These are phyloP conservation scores for Centropristis striata DNA, from an alignment of 2,113 vertebrate species.

Conservation along the genomic window DNA sequence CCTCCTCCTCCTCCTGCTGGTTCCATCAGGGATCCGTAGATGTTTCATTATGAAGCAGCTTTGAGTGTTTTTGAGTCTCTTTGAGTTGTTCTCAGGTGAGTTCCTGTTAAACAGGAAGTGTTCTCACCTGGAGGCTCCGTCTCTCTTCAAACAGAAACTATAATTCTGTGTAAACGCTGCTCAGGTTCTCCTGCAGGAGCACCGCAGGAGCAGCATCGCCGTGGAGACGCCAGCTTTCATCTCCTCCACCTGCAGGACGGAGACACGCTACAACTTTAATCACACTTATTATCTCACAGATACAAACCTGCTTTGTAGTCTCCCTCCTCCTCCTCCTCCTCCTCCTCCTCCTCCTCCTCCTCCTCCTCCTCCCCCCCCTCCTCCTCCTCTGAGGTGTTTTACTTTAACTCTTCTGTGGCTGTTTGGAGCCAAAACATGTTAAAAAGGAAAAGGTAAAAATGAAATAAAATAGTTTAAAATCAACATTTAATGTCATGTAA, in stretches of 20 bases:
- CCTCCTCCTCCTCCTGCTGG: no score
- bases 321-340: constrained; percentile 11
- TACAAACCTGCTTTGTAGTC: constrained; percentile 55
- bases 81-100: no score
- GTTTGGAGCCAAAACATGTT: no score
- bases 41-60: no score
- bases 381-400: background rate
- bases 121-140: no score
- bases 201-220: no score
- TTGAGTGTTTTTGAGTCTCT: no score
- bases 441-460: no score
- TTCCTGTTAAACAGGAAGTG: no score
- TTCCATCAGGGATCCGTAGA: no score
- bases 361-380: background rate
- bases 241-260: constrained; percentile 40
- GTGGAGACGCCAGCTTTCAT: constrained; percentile 58
- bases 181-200: constrained; percentile 36
- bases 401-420: background rate
- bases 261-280: constrained; percentile 67
- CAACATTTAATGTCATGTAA: no score
- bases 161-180: constrained; percentile 65
- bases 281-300: constrained; percentile 51
- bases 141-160: constrained; percentile 67
- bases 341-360: background rate
- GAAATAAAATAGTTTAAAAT: no score